phyloP scores from a whole-genome alignment of 2,888 invertebrate species.

The Salpingus planirostris region DNA sequence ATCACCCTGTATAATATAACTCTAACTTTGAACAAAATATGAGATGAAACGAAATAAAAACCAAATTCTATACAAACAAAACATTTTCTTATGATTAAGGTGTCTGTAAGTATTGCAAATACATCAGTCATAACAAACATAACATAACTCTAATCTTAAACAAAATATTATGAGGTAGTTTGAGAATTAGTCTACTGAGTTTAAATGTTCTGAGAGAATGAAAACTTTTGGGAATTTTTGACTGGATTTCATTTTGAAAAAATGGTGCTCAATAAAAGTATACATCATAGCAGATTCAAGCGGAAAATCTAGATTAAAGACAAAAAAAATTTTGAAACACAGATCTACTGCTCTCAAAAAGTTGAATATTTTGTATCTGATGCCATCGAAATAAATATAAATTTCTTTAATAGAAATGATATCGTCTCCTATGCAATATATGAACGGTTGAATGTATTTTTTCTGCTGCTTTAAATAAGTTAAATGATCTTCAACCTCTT shows the following conservation, averaged over 20 bases:
- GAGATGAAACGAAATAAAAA: no score
- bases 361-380: conserved; percentile 3
- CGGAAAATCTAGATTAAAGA: conserved; percentile 5
- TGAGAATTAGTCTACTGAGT: no score
- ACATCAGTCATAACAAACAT: no score
- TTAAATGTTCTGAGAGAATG: neutral
- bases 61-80: no score
- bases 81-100: no score
- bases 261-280: conserved; percentile 4
- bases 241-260: conserved; percentile 3
- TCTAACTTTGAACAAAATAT: no score
- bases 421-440: conserved; percentile 2
- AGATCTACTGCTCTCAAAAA: conserved; percentile 4
- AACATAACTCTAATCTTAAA: no score
- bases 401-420: conserved; percentile 4
- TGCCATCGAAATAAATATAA: conserved; percentile 3
- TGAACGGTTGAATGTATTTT: conserved; percentile 4
- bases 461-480: neutral
- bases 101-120: no score
- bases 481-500: conserved; percentile 4
- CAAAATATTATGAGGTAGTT: no score
- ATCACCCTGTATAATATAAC: no score
- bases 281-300: conserved; percentile 1
- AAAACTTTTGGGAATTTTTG: conserved; percentile 3
- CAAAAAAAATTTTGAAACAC: conserved; percentile 5